These are phyloP conservation scores for Orestias chungarensis DNA, from an alignment of 2,797 vertebrate species.

Conservation along the genomic window DNA sequence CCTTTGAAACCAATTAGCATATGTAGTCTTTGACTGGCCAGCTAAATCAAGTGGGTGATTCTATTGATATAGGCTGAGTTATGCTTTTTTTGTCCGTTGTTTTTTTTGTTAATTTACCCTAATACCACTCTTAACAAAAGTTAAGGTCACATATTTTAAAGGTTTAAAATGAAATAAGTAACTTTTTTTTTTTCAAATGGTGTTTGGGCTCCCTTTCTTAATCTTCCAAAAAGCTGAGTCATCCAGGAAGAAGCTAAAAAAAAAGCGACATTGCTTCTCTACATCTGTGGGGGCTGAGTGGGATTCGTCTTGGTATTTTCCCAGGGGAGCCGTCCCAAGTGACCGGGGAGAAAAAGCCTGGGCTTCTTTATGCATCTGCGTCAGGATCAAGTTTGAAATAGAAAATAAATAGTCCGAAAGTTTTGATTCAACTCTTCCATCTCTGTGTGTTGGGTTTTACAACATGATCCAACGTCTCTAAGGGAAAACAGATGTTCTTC, in stretches of 20 bases:
- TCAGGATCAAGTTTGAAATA: neutral
- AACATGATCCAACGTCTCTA: constrained; percentile 7
- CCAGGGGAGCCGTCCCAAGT: no score
- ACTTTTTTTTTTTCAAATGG: no score
- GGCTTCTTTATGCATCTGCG: no score
- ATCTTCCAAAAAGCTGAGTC: no score
- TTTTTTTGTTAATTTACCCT: neutral
- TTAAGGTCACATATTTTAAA: neutral
- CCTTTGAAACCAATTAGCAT: neutral
- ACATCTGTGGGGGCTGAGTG: no score
- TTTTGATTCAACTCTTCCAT: neutral
- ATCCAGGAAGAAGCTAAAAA: no score
- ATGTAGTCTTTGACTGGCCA: neutral
- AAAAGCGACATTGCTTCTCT: no score
- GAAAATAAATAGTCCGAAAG: neutral
- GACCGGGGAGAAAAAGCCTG: no score
- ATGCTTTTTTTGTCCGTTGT: neutral
- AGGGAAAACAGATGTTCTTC: neutral
- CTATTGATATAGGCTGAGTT: neutral
- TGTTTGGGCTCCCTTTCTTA: no score
- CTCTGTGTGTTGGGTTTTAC: neutral
- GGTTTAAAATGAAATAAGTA: neutral
- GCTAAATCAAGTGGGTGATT: neutral
- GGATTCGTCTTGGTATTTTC: no score
- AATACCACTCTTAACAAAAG: neutral